Base-by-base conservation (phyloP, 2,888 invertebrate species). In the Encarsia formosa region DNA sequence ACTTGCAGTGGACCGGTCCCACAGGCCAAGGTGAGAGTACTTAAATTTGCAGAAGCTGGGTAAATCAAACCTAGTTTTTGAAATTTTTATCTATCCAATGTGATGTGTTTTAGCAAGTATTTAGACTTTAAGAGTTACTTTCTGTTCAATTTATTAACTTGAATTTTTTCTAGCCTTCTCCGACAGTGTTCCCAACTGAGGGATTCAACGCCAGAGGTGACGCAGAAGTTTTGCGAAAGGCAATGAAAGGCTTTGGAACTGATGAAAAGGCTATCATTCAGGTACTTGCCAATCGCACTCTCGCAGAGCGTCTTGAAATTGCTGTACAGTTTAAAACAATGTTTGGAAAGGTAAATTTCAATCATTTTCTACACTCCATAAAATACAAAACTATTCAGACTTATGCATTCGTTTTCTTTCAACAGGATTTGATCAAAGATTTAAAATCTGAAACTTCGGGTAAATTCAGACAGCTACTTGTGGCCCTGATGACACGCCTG, bases 211-310 rank as follows among this genome's bases (percentile, higher is more conserved):
- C 79, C 2, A 66, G 73, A 15, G 63, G 65, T 3, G 80, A 81
- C 67, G 81, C 80, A 4, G 77, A 79, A 64, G 66, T 68, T n/a
- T 64, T 81, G 24, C 70, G 80, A 11, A 79, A 79, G 59, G 81
- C 81, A 1, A 81, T 81, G 81, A 81, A 81, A 67, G 81, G 81
- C 19, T 76, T 80, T 55, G 80, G 83, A 35, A 84, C 83, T 0
- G 79, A 83, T 68, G 84, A 84, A 62, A 78, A 78, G 55, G 75
- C 81, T 1, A 79, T 84, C 46, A 82, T 81, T 23, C 70, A 76
- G 54, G 76, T 85, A 35, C 72, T 85, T 43, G 76, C 79, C 8
- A 77, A 78, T 52, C 75, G 84, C n/a, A 77, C 75, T 46, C 83
- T 82, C 63, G 60, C 67, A 16, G 84, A 86, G 63, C 74, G 85